A percentile compares a stretch with the other conserved stretches of the same genome.
Evolutionary conservation across 2,888 invertebrate genomes (phyloP).

Genomic region (Galerucella nymphaeae): DNA sequence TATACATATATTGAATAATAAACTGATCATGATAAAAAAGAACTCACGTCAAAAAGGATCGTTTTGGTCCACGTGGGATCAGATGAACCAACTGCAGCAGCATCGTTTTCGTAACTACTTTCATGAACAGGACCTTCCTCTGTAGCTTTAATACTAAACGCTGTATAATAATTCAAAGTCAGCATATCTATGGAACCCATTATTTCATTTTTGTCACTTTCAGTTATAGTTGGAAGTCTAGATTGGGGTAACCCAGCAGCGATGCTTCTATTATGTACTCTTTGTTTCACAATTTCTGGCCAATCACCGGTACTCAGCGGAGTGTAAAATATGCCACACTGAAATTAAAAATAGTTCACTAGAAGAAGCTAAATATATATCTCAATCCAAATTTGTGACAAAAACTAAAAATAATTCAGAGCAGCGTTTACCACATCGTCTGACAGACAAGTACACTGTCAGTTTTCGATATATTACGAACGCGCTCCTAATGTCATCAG

Average conservation of each 20-base stretch:
- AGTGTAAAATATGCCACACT: slow-evolving; percentile 59
- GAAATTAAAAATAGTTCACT: slow-evolving; percentile 1
- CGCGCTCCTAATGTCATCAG: no score
- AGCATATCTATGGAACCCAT: slow-evolving; percentile 76
- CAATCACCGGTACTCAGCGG: slow-evolving; percentile 75
- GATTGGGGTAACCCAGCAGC: slow-evolving; percentile 66
- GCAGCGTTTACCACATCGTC: no score
- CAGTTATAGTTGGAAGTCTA: slow-evolving; percentile 72
- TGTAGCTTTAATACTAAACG: slow-evolving; percentile 62
- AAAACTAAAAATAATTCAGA: no score
- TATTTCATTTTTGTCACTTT: slow-evolving; percentile 71
- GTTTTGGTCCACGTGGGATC: slow-evolving; percentile 30
- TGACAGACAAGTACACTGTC: no score
- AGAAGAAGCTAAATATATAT: no score
- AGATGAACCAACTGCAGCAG: slow-evolving; percentile 7
- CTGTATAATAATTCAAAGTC: slow-evolving; percentile 78
- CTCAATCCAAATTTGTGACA: no score
- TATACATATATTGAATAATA: no score
- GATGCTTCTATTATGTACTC: slow-evolving; percentile 69
- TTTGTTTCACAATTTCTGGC: slow-evolving; percentile 72
- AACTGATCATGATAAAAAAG: not conserved
- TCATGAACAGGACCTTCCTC: slow-evolving; percentile 2
- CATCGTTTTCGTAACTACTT: slow-evolving; percentile 35
- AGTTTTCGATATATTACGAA: no score
- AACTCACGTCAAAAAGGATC: slow-evolving; percentile 29